Conservation (phyloP, 2,113 vertebrate species). For the Poeciliopsis retropinna region DNA sequence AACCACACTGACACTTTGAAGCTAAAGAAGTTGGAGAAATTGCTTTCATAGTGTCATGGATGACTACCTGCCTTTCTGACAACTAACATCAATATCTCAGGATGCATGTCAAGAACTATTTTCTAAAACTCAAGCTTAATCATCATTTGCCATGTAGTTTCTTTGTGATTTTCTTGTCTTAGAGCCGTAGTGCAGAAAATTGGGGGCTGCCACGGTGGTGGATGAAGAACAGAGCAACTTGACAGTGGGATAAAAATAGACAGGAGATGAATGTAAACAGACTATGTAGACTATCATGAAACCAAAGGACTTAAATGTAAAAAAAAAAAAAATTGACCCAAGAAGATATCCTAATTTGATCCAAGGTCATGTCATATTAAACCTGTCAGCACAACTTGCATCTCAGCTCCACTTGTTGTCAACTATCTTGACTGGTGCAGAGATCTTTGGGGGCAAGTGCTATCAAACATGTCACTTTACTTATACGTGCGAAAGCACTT, state of each 20-base stretch:
- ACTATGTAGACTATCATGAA: not conserved
- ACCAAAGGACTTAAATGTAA: not conserved
- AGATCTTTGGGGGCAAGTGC: slow-evolving; percentile 25
- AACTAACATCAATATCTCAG: slow-evolving; percentile 11
- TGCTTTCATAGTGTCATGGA: slow-evolving; percentile 31
- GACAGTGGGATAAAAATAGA: not conserved
- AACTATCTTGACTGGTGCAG: slow-evolving; percentile 36
- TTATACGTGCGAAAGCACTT: slow-evolving; percentile 18
- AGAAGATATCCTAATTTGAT: slow-evolving; percentile 20
- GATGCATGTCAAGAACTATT: not conserved
- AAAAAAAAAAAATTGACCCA: not conserved
- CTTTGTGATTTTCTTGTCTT: not conserved
- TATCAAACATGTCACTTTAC: slow-evolving; percentile 42
- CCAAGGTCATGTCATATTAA: slow-evolving; percentile 16
- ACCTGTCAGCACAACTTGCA: slow-evolving; percentile 23
- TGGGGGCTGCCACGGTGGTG: not conserved
- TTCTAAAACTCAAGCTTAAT: not conserved
- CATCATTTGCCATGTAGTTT: not conserved
- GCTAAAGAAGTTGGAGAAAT: slow-evolving; percentile 21
- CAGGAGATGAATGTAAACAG: not conserved
- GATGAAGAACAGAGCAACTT: not conserved
- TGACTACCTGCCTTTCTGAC: slow-evolving; percentile 13
- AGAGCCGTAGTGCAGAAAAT: too few relatives aligned
- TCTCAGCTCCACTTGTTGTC: slow-evolving; percentile 22
- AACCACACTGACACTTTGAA: slow-evolving; percentile 31